Conservation (phyloP, 1,140 invertebrate genomes). For the Thalassaphorura encarpata region DNA sequence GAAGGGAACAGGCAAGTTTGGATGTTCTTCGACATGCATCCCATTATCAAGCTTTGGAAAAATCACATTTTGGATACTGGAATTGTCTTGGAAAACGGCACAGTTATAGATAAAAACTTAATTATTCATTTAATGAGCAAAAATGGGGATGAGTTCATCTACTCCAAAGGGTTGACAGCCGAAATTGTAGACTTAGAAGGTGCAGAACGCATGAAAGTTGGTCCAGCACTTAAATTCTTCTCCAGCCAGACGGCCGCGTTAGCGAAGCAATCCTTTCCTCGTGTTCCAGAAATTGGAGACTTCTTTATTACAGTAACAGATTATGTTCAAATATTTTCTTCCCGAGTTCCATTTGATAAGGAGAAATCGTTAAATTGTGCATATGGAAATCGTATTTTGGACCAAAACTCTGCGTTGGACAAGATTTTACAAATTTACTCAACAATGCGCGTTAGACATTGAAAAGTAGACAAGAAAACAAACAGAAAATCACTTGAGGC, state of each 20-base stretch:
- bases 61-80: conserved; percentile 17
- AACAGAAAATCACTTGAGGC: no score
- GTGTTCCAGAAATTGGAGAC: background rate
- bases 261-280: background rate
- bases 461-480: background rate
- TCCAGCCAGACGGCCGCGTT: background rate
- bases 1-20: conserved; percentile 9
- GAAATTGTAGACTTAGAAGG: background rate
- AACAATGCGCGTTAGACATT: background rate
- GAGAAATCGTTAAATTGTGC: background rate
- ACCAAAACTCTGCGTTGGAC: background rate
- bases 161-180: background rate
- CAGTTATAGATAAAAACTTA: background rate
- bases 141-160: background rate
- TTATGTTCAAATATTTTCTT: conserved; percentile 7
- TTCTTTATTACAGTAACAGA: background rate
- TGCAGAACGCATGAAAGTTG: background rate
- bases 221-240: background rate
- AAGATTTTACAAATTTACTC: background rate
- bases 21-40: conserved; percentile 11
- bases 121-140: background rate
- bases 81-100: background rate
- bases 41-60: conserved; percentile 11
- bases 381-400: background rate
- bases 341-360: background rate